Evolutionary conservation across 2,113 vertebrate genomes (phyloP).

Genomic region (Montifringilla adamsi): DNA sequence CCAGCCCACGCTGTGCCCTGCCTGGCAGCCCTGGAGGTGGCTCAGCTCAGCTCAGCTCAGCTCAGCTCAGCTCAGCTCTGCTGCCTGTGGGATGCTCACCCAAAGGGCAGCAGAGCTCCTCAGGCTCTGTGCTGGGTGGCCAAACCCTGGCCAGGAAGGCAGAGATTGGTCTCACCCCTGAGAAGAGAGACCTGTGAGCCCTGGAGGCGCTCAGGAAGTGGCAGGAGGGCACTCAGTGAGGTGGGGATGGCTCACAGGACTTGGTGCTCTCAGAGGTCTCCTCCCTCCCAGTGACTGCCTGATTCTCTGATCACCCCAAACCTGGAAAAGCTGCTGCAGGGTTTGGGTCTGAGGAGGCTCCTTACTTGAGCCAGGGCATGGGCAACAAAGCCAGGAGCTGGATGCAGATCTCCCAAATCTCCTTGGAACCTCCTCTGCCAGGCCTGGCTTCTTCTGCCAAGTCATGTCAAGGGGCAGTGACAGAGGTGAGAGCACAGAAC

Average conservation of each 20-base stretch:
- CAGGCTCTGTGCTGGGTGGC: not conserved
- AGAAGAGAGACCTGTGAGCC: not conserved
- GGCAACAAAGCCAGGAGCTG: not conserved
- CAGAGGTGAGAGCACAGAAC: not conserved
- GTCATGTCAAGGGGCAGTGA: not conserved
- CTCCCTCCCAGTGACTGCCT: fast-evolving
- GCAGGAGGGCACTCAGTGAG: not conserved
- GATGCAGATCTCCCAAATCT: not conserved
- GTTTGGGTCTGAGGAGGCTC: not conserved
- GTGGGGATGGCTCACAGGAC: not conserved
- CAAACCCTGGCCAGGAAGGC: not conserved
- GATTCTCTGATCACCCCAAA: not conserved
- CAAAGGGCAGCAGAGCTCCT: not conserved
- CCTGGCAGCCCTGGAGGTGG: not conserved
- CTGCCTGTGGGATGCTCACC: not conserved
- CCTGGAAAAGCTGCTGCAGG: not conserved
- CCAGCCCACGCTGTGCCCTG: fast-evolving
- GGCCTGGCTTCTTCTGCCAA: not conserved
- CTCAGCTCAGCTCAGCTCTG: not conserved
- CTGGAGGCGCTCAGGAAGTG: fast-evolving
- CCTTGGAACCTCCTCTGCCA: not conserved
- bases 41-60: not conserved
- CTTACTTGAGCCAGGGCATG: not conserved
- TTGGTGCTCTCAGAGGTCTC: not conserved
- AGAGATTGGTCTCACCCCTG: not conserved